Evolutionary conservation across 2,113 vertebrate species (phyloP), one percentile per base, ranked within the genome.

Genomic region (Tinamus guttatus): DNA sequence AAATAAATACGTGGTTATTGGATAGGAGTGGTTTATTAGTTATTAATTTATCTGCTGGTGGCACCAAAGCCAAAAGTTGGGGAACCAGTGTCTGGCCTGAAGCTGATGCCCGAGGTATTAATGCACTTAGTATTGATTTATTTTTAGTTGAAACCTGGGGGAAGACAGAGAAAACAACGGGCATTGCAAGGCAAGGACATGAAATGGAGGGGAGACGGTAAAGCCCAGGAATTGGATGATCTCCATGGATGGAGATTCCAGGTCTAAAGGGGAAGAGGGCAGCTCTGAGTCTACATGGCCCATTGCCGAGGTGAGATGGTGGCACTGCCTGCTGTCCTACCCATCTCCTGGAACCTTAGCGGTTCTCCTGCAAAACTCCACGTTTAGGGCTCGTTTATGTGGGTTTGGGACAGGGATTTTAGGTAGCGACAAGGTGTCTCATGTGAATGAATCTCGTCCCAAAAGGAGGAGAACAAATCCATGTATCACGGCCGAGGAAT

Each of bases 381-480:
- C 27, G 84, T 13, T 13, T 49, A 77, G 70, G 30, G 13, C 49
- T 30, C 11, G 40, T 32, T 41, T 3, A 54, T 59, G 8, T 4
- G 30, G 28, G 67, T 51, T 38, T 45, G 84, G 34, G 67, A 51
- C 45, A 68, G 70, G 25, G 47, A 30, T 30, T 28, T 27, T 28
- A 21, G 11, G 49, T 40, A 74, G 71, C 54, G 58, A 40, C 41
- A 78, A 63, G 20, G 69, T 0, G 0, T 65, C 27, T 62, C 74
- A 17, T 8, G 62, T 45, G 63, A 38, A 82, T 92, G 81, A 92
- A 81, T 69, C 91, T 93, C 75, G 68, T 69, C 43, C 52, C 78
- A 80, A 95, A 85, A 54, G 41, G 49, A 90, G 49, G 81, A 93
- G 92, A 95, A 73, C 81, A 81, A 95, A 94, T 7, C 75, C 78